Conservation (phyloP, 2,797 vertebrate species). For the Todus mexicanus region DNA sequence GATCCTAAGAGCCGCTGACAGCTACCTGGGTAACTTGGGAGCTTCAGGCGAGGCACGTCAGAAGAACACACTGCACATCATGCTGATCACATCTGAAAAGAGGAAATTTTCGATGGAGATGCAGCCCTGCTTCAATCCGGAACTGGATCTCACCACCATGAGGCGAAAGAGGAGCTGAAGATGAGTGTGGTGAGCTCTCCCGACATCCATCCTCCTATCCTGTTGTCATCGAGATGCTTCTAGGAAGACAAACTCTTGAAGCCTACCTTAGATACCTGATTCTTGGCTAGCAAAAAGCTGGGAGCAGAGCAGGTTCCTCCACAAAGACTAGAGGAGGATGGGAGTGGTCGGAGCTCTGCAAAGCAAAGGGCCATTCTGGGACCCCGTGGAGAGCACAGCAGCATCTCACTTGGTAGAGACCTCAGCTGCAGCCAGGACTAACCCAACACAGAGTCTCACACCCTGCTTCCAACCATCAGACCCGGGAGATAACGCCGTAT, state of each 20-base stretch:
- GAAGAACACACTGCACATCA: not conserved
- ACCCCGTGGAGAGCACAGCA: not conserved
- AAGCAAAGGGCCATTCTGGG: not conserved
- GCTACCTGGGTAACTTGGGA: not conserved
- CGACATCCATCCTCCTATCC: not conserved
- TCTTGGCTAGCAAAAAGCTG: not conserved
- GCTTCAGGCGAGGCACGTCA: not conserved
- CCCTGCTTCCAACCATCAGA: not conserved
- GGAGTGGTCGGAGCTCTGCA: not conserved
- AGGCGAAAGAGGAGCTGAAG: not conserved
- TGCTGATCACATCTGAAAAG: not conserved
- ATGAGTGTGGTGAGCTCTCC: not conserved
- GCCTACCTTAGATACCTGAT: not conserved
- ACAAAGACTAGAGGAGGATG: not conserved
- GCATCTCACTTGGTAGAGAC: rapidly evolving
- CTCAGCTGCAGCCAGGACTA: not conserved
- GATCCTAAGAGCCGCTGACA: not conserved
- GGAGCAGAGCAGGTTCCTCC: not conserved
- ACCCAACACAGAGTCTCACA: not conserved
- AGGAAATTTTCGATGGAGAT: not conserved
- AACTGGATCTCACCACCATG: not conserved
- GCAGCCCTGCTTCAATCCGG: not conserved
- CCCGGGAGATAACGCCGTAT: rapidly evolving
- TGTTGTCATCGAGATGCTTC: not conserved
- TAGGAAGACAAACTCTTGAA: not conserved